Percentiles rank a stretch among this genome's conserved stretches.
phyloP scores from a whole-genome alignment of 2,888 invertebrate species.

The Archips crataeganus region DNA sequence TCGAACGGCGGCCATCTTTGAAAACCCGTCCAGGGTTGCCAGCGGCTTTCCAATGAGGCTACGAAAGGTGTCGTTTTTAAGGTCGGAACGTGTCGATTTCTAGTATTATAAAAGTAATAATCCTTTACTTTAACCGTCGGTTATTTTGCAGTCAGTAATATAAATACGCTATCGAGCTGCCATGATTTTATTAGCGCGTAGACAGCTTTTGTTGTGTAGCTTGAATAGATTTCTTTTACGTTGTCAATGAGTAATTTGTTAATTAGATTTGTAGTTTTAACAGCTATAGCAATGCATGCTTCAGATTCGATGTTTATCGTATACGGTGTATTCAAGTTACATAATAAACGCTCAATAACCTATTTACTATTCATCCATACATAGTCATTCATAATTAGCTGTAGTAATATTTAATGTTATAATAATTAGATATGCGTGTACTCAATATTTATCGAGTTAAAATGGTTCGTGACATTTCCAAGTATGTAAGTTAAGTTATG shows the following conservation, averaged over 20 bases:
- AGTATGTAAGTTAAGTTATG: slow-evolving; percentile 65
- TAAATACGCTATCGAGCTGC: slow-evolving; percentile 71
- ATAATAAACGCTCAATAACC: slow-evolving; percentile 71
- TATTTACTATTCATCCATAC: slow-evolving; percentile 69
- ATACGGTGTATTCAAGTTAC: slow-evolving; percentile 60
- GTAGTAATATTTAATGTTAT: slow-evolving; percentile 41
- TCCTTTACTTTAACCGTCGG: slow-evolving; percentile 27
- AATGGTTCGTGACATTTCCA: slow-evolving; percentile 85
- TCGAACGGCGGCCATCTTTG: slow-evolving; percentile 15
- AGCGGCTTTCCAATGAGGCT: slow-evolving; percentile 32
- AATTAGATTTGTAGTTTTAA: slow-evolving; percentile 38
- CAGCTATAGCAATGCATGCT: slow-evolving; percentile 29
- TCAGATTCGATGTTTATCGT: slow-evolving; percentile 41
- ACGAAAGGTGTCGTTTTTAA: slow-evolving; percentile 53
- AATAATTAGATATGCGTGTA: slow-evolving; percentile 66
- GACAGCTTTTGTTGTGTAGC: slow-evolving; percentile 69
- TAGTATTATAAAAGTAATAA: slow-evolving; percentile 30
- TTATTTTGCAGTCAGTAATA: slow-evolving; percentile 52
- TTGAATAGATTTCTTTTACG: slow-evolving; percentile 54
- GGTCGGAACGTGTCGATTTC: slow-evolving; percentile 39
- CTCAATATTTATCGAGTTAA: slow-evolving; percentile 70
- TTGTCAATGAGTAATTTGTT: slow-evolving; percentile 30
- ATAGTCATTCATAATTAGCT: slow-evolving; percentile 69
- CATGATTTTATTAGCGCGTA: slow-evolving; percentile 66
- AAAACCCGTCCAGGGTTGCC: background rate